Conservation (phyloP, 1,140 invertebrate species). For the Oncopodura yosiiana region DNA sequence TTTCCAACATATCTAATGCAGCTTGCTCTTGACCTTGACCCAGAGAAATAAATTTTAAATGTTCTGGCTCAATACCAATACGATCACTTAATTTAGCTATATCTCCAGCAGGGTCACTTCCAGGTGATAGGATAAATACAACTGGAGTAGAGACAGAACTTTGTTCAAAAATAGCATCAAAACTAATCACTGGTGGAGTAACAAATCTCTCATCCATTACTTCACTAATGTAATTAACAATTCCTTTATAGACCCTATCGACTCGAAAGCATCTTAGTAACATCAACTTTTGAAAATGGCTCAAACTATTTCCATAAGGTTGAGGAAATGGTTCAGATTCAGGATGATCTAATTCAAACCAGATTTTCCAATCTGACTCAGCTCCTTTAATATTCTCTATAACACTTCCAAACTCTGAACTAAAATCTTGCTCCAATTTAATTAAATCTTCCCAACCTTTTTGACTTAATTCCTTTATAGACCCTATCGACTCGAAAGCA, state of each 20-base stretch:
- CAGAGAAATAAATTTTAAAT: constrained; percentile 71
- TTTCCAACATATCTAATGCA: background rate
- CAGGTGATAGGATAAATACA: constrained; percentile 76
- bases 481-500: constrained; percentile 79
- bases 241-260: constrained; percentile 69
- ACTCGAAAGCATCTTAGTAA: constrained; percentile 73
- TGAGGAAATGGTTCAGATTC: constrained; percentile 59
- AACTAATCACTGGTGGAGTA: constrained; percentile 68
- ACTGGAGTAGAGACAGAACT: constrained; percentile 66
- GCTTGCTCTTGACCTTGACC: constrained; percentile 80
- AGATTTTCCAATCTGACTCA: too few species aligned
- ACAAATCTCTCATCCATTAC: constrained; percentile 77
- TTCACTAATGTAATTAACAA: constrained; percentile 65
- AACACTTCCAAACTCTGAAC: too few species aligned
- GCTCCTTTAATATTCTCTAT: too few species aligned
- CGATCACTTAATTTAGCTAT: constrained; percentile 74
- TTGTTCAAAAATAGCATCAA: constrained; percentile 70
- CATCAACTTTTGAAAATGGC: constrained; percentile 66
- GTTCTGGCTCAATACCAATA: constrained; percentile 57
- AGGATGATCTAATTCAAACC: constrained; percentile 70
- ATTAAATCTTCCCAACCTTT: constrained; percentile 44
- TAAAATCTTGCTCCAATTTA: too few species aligned
- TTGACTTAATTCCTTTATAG: constrained; percentile 68
- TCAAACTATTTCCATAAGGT: constrained; percentile 53
- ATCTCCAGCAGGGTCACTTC: constrained; percentile 76